Percentiles rank a stretch among this genome's conserved stretches.
Conservation (phyloP, 2,113 vertebrate species). For the Chionis minor region DNA sequence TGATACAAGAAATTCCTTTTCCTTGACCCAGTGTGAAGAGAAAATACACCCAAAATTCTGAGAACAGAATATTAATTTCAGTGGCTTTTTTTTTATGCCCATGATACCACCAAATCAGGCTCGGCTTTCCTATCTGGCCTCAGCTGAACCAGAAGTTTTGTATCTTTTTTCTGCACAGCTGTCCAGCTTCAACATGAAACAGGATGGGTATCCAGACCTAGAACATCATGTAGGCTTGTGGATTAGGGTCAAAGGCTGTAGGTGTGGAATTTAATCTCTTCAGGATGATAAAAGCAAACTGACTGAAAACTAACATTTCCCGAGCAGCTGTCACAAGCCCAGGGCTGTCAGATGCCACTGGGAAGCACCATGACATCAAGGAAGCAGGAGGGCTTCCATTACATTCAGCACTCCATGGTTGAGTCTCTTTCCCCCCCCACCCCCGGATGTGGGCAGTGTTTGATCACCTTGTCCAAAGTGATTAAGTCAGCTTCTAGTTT, state of each 20-base stretch:
- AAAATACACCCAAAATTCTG: neutral
- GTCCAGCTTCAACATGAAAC: neutral
- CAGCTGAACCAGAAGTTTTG: neutral
- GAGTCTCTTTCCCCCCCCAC: neutral
- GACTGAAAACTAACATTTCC: neutral
- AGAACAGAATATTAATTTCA: neutral
- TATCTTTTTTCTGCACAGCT: neutral
- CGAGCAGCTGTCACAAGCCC: neutral
- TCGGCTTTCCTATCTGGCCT: neutral
- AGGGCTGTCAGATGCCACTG: neutral
- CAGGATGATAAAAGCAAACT: neutral
- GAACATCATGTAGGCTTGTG: neutral
- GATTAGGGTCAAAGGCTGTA: neutral
- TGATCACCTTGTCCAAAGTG: neutral
- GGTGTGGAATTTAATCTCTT: neutral
- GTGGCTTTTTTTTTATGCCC: neutral
- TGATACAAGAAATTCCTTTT: neutral
- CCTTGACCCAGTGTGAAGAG: neutral
- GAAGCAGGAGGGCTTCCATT: neutral
- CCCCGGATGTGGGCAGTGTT: neutral
- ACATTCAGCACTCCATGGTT: neutral
- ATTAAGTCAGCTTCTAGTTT: neutral
- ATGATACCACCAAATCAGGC: neutral
- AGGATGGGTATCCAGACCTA: neutral
- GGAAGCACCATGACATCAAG: neutral